Conservation (phyloP, 2,888 invertebrate species). For the Melitaea athalia region DNA sequence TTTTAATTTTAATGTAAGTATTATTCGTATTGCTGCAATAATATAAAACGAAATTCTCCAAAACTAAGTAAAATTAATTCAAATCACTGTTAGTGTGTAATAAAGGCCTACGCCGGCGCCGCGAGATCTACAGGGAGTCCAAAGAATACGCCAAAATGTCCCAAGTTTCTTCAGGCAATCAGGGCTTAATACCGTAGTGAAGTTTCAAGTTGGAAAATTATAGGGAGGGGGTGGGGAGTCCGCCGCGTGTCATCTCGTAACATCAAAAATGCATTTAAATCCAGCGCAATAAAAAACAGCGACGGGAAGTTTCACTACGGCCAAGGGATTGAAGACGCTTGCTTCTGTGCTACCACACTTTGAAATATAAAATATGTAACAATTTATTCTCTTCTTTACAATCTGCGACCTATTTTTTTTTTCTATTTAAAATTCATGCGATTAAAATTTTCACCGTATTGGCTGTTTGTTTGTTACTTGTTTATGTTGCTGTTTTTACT, state of each 20-base stretch:
- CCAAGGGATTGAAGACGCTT: constrained; percentile 71
- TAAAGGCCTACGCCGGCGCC: constrained; percentile 75
- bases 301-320: constrained; percentile 77
- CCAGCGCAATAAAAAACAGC: constrained; percentile 82
- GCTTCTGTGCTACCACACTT: constrained; percentile 59
- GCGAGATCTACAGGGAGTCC: constrained; percentile 74
- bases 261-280: constrained; percentile 84
- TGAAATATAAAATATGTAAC: constrained; percentile 65
- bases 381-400: constrained; percentile 45
- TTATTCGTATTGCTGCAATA: constrained; percentile 13
- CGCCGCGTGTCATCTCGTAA: constrained; percentile 82
- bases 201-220: constrained; percentile 82
- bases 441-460: background rate
- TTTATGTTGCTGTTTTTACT: background rate
- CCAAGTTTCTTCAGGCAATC: constrained; percentile 82
- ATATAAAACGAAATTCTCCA: constrained; percentile 39
- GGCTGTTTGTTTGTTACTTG: background rate
- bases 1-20: constrained; percentile 5
- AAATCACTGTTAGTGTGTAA: constrained; percentile 74
- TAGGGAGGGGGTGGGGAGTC: constrained; percentile 68
- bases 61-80: constrained; percentile 70
- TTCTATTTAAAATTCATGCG: constrained; percentile 20
- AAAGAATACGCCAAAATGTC: constrained; percentile 82
- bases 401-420: constrained; percentile 27
- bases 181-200: constrained; percentile 82